These are phyloP conservation scores for Acanthosepion lycidas DNA, from an alignment of 2,888 invertebrate genomes.

Conservation along the genomic window DNA sequence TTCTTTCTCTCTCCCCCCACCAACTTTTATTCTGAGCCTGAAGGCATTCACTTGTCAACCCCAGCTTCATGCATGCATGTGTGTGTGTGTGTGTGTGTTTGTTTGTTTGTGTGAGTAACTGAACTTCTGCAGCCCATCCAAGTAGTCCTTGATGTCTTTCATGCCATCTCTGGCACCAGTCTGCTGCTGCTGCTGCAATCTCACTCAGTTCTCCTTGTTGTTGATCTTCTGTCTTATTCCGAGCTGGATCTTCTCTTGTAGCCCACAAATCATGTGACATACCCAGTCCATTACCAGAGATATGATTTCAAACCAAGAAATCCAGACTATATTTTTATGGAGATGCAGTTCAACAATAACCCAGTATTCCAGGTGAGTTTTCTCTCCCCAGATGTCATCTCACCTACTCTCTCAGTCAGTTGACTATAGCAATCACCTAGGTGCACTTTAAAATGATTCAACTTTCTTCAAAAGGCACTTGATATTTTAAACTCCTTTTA, in stretches of 20 bases:
- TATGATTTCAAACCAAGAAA: constrained; percentile 44
- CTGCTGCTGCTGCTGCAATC: constrained; percentile 33
- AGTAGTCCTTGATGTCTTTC: neutral
- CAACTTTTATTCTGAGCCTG: neutral
- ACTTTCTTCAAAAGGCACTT: neutral
- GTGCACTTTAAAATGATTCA: constrained; percentile 9
- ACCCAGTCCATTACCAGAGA: constrained; percentile 44
- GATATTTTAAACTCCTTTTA: neutral
- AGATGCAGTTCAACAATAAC: constrained; percentile 25
- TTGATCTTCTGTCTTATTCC: constrained; percentile 41
- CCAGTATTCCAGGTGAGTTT: constrained; percentile 39
- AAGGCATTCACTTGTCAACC: neutral
- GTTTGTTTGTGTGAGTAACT: neutral
- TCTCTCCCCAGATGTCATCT: neutral
- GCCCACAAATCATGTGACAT: constrained; percentile 43
- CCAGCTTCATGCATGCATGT: neutral
- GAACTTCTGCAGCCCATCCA: neutral
- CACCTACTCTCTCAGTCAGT: neutral
- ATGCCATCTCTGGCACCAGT: constrained; percentile 9
- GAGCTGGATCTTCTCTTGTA: constrained; percentile 47
- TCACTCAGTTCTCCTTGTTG: neutral
- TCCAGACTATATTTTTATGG: neutral
- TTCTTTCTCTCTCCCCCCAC: neutral
- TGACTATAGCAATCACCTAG: constrained; percentile 3
- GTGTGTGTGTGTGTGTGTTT: neutral